Evolutionary conservation across 2,113 vertebrate genomes (phyloP).

Genomic region (Opisthocomus hoazin): DNA sequence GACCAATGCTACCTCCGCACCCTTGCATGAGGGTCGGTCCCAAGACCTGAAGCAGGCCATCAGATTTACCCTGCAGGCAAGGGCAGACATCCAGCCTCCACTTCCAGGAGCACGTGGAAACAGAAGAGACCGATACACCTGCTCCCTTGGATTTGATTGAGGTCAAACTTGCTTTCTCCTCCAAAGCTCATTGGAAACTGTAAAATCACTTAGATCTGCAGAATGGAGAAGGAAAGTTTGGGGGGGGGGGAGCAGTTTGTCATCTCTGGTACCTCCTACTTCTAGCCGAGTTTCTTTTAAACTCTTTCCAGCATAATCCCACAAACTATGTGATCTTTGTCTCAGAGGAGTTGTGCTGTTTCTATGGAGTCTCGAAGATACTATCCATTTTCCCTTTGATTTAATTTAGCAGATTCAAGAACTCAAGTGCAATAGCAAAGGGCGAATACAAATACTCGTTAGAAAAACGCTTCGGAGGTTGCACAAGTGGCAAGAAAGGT

Average conservation of each 20-base stretch:
- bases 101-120: background rate
- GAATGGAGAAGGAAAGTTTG: background rate
- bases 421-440: background rate
- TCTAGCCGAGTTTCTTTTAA: background rate
- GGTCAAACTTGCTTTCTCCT: background rate
- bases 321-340: slow-evolving; percentile 20
- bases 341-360: background rate
- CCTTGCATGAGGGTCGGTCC: background rate
- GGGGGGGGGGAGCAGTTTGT: background rate
- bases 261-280: background rate
- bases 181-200: background rate
- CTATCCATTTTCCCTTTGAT: background rate
- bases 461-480: background rate
- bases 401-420: background rate
- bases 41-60: background rate
- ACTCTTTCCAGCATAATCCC: slow-evolving; percentile 4
- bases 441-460: background rate
- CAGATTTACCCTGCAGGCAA: background rate
- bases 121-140: background rate
- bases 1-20: background rate
- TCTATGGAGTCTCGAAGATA: background rate
- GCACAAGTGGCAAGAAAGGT: background rate
- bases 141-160: background rate
- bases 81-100: background rate
- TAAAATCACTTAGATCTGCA: background rate